Evolutionary conservation across 2,888 invertebrate species (phyloP).

Genomic region (Falcaria lacertinaria): DNA sequence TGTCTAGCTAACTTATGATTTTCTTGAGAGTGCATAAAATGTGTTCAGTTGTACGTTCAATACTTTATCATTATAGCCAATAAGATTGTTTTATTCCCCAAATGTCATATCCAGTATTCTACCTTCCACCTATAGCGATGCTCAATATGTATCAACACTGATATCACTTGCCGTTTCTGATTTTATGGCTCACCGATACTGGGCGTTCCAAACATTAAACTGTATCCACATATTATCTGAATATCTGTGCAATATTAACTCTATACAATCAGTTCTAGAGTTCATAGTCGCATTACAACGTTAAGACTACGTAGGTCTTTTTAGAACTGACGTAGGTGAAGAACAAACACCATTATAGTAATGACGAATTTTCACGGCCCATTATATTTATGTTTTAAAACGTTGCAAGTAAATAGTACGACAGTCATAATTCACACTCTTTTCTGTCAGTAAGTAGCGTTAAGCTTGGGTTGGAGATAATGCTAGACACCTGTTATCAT

Average conservation of each 20-base stretch:
- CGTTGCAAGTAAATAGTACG: background rate
- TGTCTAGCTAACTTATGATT: too few species aligned
- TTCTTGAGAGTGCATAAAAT: too few species aligned
- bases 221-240: slow-evolving; percentile 20
- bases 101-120: background rate
- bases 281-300: slow-evolving; percentile 12
- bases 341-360: slow-evolving; percentile 14
- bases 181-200: slow-evolving; percentile 45
- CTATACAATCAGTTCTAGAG: background rate
- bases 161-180: slow-evolving; percentile 32
- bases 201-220: slow-evolving; percentile 40
- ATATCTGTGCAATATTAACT: slow-evolving; percentile 4
- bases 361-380: slow-evolving; percentile 14
- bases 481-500: background rate
- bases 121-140: background rate
- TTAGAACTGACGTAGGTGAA: slow-evolving; percentile 11
- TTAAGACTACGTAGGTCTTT: background rate
- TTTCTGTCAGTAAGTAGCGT: background rate
- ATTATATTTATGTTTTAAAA: slow-evolving; percentile 16
- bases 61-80: too few species aligned
- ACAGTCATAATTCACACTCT: too few species aligned
- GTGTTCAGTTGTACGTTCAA: too few species aligned
- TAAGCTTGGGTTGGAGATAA: background rate
- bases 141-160: slow-evolving; percentile 21
- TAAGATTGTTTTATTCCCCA: background rate